These are phyloP conservation scores for Phyllotreta cruciferae DNA, from an alignment of 2,888 invertebrate species.

Conservation along the genomic window DNA sequence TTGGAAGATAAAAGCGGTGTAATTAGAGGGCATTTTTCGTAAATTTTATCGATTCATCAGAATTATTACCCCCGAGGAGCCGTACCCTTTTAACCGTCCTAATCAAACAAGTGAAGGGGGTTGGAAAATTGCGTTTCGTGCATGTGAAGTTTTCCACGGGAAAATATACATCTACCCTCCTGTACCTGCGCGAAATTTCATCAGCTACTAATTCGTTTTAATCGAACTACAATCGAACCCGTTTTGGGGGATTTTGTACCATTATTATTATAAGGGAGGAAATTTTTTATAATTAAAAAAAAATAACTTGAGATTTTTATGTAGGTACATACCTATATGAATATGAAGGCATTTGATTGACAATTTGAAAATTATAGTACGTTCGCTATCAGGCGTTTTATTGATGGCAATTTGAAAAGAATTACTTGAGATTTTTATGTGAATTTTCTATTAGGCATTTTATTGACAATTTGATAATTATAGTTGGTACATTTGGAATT, in stretches of 20 bases:
- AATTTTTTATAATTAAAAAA: too few species aligned
- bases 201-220: not conserved
- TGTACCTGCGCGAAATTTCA: not conserved
- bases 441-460: too few species aligned
- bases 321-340: too few species aligned
- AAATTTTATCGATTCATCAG: conserved; percentile 7
- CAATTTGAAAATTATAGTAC: not conserved
- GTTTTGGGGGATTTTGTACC: too few species aligned
- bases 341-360: not conserved
- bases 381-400: not conserved
- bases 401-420: too few species aligned
- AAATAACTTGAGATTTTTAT: too few species aligned
- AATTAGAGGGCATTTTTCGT: conserved; percentile 1
- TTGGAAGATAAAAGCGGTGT: not conserved
- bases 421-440: too few species aligned
- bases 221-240: too few species aligned
- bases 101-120: conserved; percentile 10
- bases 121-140: conserved; percentile 8
- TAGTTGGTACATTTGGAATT: too few species aligned
- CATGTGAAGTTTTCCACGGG: conserved; percentile 1
- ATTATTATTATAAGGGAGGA: too few species aligned
- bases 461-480: too few species aligned
- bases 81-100: conserved; percentile 5
- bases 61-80: conserved; percentile 4
- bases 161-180: not conserved